Evolutionary conservation across 1,140 invertebrate species (phyloP), one percentile per base, ranked within the genome.

Genomic region (Zaprionus gabonicus): DNA sequence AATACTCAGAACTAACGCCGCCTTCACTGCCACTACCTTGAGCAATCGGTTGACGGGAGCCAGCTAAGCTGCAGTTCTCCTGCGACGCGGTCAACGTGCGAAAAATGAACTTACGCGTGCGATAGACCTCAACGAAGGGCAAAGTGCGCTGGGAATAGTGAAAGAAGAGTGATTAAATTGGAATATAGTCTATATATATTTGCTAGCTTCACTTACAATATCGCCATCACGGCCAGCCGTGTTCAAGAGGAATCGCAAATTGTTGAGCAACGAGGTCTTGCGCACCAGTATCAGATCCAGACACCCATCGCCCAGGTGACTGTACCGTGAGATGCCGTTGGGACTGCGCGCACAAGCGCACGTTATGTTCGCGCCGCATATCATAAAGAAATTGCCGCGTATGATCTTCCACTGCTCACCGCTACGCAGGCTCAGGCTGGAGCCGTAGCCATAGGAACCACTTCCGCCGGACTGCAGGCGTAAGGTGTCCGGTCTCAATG

Each of bases 291-390:
- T 95, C 62, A 98, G 93, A 92, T 98, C 96, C 53, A 96, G 93
- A 88, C 95, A 96, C 17, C 97, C 97, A 92, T 98, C 96, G 1
- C 96, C 97, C 7, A 97, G 93, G 92, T 98, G 97, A 93, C 96
- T 96, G 69, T 95, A 95, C 0, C 97, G 96, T 62, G 96, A 96
- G 76, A 97, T 95, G 67, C 97, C 97, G 81, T 96, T 95, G 1
- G 96, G 96, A 84, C 95, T 95, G 62, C 96, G 94, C 10, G 93
- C 93, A 91, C 96, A 97, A 0, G 96, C 95, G 92, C 97, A 97
- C n/a, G 95, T 95, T n/a, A 97, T 95, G 79, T 96, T 96, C 2
- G 96, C 96, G 28, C 95, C 95, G 81, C 96, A 97, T 3, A 98
- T 95, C 94, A 96, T 96, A 72, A 97, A 95, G 93, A 96, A 97